Conservation (phyloP, 2,113 vertebrate genomes). For the Solenodon paradoxus region DNA sequence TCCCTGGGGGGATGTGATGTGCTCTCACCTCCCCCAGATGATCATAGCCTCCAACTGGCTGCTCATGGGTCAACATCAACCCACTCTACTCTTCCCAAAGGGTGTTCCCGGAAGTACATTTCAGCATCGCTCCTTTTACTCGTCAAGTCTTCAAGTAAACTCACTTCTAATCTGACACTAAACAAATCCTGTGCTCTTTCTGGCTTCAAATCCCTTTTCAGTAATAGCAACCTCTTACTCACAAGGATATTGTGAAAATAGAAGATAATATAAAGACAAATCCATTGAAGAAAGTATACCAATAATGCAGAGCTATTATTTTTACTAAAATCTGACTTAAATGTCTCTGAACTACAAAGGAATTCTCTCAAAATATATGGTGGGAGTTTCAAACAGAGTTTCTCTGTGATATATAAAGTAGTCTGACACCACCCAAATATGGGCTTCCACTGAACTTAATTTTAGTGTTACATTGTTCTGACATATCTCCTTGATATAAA, state of each 20-base stretch:
- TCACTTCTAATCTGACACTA: background rate
- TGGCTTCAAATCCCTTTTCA: background rate
- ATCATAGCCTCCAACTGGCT: background rate
- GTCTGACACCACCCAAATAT: background rate
- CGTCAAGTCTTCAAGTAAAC: background rate
- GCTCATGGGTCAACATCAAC: background rate
- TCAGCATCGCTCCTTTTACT: background rate
- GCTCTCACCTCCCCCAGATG: accelerated
- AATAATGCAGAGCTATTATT: background rate
- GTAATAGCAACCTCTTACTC: background rate
- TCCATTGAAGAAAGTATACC: background rate
- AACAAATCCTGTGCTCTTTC: background rate
- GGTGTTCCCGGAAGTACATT: background rate
- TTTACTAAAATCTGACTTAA: background rate
- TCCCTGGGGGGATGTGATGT: background rate
- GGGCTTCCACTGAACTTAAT: background rate
- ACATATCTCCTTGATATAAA: background rate
- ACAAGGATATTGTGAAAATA: background rate
- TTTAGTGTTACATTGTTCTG: background rate
- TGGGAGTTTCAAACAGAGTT: background rate
- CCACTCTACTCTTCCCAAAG: background rate
- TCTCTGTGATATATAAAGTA: background rate
- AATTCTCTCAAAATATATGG: background rate
- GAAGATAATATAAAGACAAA: background rate
- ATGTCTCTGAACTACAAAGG: background rate